These are phyloP conservation scores for Chymomyza caudatula DNA, from an alignment of 2,888 invertebrate genomes.

Conservation along the genomic window DNA sequence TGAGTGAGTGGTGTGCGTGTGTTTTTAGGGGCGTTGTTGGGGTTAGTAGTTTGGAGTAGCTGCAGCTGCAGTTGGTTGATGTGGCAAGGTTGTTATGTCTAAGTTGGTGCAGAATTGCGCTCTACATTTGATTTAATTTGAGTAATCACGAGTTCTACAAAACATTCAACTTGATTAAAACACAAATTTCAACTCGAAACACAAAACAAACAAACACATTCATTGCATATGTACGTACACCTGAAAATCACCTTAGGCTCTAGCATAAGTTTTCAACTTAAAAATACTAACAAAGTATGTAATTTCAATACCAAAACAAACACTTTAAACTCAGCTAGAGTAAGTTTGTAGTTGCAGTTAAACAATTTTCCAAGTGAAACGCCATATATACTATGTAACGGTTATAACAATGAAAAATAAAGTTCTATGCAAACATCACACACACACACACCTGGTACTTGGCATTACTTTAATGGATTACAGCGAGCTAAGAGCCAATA, in stretches of 20 bases:
- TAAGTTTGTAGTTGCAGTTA: constrained; percentile 51
- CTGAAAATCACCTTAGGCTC: constrained; percentile 26
- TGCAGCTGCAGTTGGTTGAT: constrained; percentile 11
- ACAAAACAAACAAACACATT: constrained; percentile 4
- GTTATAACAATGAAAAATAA: constrained; percentile 56
- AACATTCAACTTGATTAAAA: constrained; percentile 4
- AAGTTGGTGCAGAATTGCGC: constrained; percentile 38
- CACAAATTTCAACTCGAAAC: constrained; percentile 12
- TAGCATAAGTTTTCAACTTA: constrained; percentile 48
- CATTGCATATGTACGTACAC: neutral
- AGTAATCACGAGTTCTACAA: constrained; percentile 13
- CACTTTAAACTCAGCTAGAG: constrained; percentile 20
- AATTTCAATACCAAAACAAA: constrained; percentile 9
- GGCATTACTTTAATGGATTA: neutral
- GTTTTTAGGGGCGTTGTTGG: constrained; percentile 1
- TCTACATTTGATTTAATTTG: constrained; percentile 29
- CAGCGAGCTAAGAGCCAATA: neutral
- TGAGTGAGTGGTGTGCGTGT: constrained; percentile 44
- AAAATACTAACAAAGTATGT: constrained; percentile 6
- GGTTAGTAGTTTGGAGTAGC: neutral
- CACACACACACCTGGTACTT: constrained; percentile 5
- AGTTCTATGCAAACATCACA: constrained; percentile 60
- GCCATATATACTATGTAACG: constrained; percentile 71
- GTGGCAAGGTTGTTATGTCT: constrained; percentile 48
- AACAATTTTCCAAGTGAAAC: neutral